Base-by-base conservation (phyloP, 2,888 invertebrate species). In the Heteromurus nitidus region DNA sequence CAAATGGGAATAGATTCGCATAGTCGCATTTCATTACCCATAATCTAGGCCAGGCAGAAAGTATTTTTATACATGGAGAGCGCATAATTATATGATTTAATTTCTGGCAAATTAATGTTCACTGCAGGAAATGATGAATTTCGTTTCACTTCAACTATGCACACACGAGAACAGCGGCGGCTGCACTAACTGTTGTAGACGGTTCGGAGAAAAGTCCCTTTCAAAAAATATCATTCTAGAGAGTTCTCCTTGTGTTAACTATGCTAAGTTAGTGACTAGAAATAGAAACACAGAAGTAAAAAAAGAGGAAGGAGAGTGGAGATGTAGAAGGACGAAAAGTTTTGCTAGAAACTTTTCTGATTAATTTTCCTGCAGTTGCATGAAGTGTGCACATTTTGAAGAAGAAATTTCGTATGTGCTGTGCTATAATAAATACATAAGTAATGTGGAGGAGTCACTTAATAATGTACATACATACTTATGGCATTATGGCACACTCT, bases 281-380 rank as follows among this genome's bases (percentile, higher is more conserved):
- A 36, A 13, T 44, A 30, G 11, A n/a, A 16, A 30, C n/a, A 20
- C 26, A 47, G 42, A 22, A 50, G 11, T 18, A 7, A 13, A 50
- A 69, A 55, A 44, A 36, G 22, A 30, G 22, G 67, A 68, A 67
- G 47, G 42, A 68, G n/a, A 68, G 47, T 47, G 36, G 50, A 18
- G 20, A 36, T 53, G 24, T n/a, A n/a, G n/a, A n/a, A n/a, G n/a
- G n/a, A n/a, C n/a, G n/a, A n/a, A n/a, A n/a, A n/a, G n/a, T n/a
- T n/a, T n/a, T n/a, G n/a, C n/a, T n/a, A n/a, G 55, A 69, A 69
- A 69, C 53, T 69, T 69, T 69, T 30, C 44, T 69, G 69, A 69
- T 69, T 69, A 69, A 69, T 69, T 69, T 69, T 68, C n/a, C n/a
- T n/a, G n/a, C n/a, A n/a, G n/a, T 69, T 69, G 50, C 53, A 67